phyloP scores from a whole-genome alignment of 2,888 invertebrate genomes.

The Alcis repandata region DNA sequence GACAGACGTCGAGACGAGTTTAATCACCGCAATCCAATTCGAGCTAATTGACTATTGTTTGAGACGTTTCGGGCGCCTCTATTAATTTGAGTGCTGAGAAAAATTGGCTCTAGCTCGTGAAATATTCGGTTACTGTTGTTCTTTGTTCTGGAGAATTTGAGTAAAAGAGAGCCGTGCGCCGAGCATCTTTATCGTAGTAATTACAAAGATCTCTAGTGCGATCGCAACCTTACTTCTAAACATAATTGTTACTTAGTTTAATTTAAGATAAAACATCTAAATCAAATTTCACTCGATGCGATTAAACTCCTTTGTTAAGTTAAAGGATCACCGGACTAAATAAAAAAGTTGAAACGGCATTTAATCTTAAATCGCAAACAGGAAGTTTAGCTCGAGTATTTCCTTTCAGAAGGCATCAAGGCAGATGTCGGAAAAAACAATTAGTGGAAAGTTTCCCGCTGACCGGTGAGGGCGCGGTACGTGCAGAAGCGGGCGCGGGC shows the following conservation, averaged over 20 bases:
- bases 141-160: neutral
- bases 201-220: neutral
- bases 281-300: slow-evolving; percentile 14
- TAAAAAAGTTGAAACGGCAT: slow-evolving; percentile 36
- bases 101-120: slow-evolving; percentile 13
- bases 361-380: slow-evolving; percentile 56
- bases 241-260: too few species aligned
- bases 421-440: slow-evolving; percentile 63
- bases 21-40: slow-evolving; percentile 60
- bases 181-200: neutral
- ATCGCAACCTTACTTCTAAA: neutral
- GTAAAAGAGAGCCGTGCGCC: neutral
- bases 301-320: slow-evolving; percentile 34
- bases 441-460: slow-evolving; percentile 58
- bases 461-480: slow-evolving; percentile 6
- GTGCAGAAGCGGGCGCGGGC: neutral
- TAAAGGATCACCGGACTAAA: slow-evolving; percentile 30
- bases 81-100: slow-evolving; percentile 30
- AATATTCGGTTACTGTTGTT: slow-evolving; percentile 13
- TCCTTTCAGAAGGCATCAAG: slow-evolving; percentile 59
- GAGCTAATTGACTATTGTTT: slow-evolving; percentile 62
- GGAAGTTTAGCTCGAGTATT: slow-evolving; percentile 55
- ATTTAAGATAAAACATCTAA: neutral
- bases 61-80: slow-evolving; percentile 24
- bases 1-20: slow-evolving; percentile 42